Evolutionary conservation across 2,797 vertebrate species (phyloP), one percentile per base, ranked within the genome.

Genomic region (Sebastes glaucus): DNA sequence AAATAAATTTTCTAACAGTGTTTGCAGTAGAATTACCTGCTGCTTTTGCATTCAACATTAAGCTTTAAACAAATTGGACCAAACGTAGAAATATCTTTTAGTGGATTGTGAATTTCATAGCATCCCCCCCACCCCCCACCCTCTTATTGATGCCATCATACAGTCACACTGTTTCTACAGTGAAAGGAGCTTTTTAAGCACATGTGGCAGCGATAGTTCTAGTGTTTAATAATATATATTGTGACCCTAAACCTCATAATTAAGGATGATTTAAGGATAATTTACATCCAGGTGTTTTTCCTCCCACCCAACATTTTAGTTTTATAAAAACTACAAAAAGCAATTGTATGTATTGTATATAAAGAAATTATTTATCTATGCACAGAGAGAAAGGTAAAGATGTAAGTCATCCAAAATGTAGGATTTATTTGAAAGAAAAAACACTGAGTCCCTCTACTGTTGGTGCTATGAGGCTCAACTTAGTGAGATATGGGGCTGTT

Each of bases 281-380:
- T 80, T 70, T 78, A 66, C 49, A 59, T 71, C 35, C 32, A 74
- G 30, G 23, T 73, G 69, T 42, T 55, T 61, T 52, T 70, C 80
- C 27, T 25, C 30, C 57, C 6, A 13, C 46, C 22, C 25, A 56
- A 63, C n/a, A 20, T 20, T 63, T 77, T 85, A 86, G 78, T 87
- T 90, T 85, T 82, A 30, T 82, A 75, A 83, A 78, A 78, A 71
- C 11, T 46, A 64, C 70, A 71, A 80, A 69, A 87, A 46, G n/a
- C 13, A 78, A 70, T 56, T 92, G 83, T 91, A 84, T 88, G 79
- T 92, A 88, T 86, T 94, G 91, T 93, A 89, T 60, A 93, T 90
- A 94, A 86, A 87, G 7, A 83, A 53, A 66, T 22, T 86, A 83
- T 84, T 91, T 83, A 92, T 93, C 67, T 93, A 89, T 93, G 88